Conservation (phyloP, 2,797 vertebrate species). For the Buceros bicornis region DNA sequence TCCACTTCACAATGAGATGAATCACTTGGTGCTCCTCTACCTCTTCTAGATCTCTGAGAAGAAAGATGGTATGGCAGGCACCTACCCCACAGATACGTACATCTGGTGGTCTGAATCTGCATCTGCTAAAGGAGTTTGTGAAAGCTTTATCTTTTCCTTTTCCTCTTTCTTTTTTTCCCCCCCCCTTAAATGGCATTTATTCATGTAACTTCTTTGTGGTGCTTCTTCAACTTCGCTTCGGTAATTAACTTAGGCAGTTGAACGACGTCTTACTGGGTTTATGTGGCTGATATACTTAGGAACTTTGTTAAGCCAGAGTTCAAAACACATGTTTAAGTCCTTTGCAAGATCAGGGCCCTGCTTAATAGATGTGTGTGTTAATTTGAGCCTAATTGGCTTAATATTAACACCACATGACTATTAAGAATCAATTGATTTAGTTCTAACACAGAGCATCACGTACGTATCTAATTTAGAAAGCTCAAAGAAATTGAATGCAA, state of each 20-base stretch:
- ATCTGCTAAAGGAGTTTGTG: not conserved
- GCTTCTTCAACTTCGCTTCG: not conserved
- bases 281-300: not conserved
- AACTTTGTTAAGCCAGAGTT: constrained; percentile 24
- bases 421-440: constrained; percentile 60
- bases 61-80: not conserved
- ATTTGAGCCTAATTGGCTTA: constrained; percentile 54
- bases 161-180: not conserved
- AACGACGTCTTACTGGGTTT: not conserved
- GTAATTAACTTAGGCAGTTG: not conserved
- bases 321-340: not conserved
- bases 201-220: not conserved
- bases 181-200: accelerated
- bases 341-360: constrained; percentile 14
- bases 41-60: not conserved
- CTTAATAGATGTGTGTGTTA: constrained; percentile 47
- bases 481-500: constrained; percentile 60
- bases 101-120: not conserved
- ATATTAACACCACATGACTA: constrained; percentile 62
- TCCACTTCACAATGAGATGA: not conserved
- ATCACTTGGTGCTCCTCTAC: not conserved
- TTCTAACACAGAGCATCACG: constrained; percentile 1
- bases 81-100: accelerated
- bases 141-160: not conserved
- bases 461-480: constrained; percentile 54